Percentiles rank a stretch among this genome's conserved stretches.
Conservation (phyloP, 2,113 vertebrate species). For the Prolemur simus region DNA sequence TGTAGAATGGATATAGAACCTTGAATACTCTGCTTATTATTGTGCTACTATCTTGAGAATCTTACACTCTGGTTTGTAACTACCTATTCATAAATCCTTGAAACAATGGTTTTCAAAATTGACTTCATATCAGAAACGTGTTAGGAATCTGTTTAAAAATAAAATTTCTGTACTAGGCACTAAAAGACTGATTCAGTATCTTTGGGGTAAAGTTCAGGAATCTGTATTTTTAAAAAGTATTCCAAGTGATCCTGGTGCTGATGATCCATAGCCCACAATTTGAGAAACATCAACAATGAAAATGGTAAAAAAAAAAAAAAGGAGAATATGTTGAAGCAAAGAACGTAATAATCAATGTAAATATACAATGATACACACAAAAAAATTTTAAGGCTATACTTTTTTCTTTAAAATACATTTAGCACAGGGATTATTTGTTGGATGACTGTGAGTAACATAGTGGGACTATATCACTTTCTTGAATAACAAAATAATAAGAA, state of each 20-base stretch:
- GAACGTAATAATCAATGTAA: not conserved
- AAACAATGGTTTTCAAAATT: not conserved
- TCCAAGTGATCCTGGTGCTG: not conserved
- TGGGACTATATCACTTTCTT: not conserved
- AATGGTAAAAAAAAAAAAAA: not conserved
- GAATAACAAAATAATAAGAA: not conserved
- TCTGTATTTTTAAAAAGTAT: not conserved
- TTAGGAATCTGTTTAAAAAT: not conserved
- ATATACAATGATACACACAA: not conserved
- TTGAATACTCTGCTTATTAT: not conserved
- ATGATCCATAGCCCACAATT: not conserved
- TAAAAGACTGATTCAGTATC: not conserved
- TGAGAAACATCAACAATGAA: not conserved
- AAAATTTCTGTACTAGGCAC: not conserved
- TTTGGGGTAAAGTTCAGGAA: not conserved
- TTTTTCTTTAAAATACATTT: not conserved
- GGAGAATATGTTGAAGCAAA: not conserved
- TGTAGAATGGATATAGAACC: not conserved
- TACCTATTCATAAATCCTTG: not conserved
- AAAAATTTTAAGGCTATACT: not conserved
- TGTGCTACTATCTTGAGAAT: not conserved
- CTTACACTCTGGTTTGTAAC: not conserved
- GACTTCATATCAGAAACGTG: not conserved
- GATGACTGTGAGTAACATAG: not conserved
- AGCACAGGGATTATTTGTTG: not conserved